These are phyloP conservation scores for Onychostruthus taczanowskii DNA, from an alignment of 2,113 vertebrate genomes.

Conservation along the genomic window DNA sequence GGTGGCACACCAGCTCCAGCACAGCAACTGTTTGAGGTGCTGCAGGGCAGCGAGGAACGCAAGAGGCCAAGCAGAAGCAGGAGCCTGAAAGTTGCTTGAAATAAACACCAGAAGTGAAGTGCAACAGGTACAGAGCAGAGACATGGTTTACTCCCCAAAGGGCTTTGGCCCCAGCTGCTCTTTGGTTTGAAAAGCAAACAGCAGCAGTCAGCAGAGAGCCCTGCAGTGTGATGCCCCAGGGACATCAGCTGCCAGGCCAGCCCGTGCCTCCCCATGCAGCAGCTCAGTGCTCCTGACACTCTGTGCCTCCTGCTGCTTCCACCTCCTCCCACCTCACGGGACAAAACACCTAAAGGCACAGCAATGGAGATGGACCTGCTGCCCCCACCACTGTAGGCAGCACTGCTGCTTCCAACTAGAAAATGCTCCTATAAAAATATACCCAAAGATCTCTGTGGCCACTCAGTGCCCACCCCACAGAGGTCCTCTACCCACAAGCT, in stretches of 20 bases:
- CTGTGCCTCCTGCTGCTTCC: accelerated
- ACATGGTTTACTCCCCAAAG: not conserved
- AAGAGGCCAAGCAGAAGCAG: not conserved
- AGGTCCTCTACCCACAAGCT: not conserved
- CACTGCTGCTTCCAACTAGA: not conserved
- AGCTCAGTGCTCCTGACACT: accelerated
- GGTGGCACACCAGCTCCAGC: not conserved
- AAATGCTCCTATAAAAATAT: not conserved
- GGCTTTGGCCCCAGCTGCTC: not conserved
- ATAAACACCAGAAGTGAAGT: not conserved
- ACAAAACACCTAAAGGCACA: not conserved
- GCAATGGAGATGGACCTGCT: not conserved
- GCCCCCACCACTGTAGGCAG: accelerated
- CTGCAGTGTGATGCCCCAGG: not conserved
- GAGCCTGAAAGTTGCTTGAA: not conserved
- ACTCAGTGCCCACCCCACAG: accelerated
- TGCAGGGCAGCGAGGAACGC: accelerated
- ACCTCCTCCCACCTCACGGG: not conserved
- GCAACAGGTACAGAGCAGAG: not conserved
- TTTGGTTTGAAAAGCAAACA: constrained; percentile 12
- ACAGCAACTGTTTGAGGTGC: not conserved
- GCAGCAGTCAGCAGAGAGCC: not conserved
- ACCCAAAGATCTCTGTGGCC: accelerated
- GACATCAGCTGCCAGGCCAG: not conserved
- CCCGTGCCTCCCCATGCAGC: not conserved